These are phyloP conservation scores for Druceiella hillmani DNA, from an alignment of 2,888 invertebrate genomes.

Conservation along the genomic window DNA sequence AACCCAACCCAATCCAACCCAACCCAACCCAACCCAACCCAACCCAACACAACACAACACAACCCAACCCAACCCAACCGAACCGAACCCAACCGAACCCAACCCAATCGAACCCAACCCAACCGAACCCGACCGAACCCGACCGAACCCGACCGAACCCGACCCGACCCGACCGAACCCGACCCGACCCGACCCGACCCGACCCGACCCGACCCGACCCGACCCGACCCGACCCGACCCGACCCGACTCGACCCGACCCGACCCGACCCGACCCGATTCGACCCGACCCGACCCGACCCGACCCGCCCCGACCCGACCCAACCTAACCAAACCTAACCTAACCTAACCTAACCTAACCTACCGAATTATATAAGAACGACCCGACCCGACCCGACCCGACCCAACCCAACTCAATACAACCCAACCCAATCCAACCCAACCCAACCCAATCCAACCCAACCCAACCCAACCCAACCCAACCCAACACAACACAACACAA, in stretches of 20 bases:
- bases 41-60: constrained; percentile 7
- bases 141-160: constrained; percentile 19
- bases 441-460: constrained; percentile 7
- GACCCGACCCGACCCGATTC: no score
- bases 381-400: constrained; percentile 13
- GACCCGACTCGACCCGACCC: no score
- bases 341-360: no score
- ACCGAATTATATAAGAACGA: constrained; percentile 2
- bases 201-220: constrained; percentile 19
- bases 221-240: constrained; percentile 16
- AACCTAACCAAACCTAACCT: constrained; percentile 17
- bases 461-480: constrained; percentile 8
- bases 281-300: no score
- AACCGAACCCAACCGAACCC: constrained; percentile 6
- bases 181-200: constrained; percentile 18
- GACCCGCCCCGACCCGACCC: no score
- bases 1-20: constrained; percentile 7
- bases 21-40: constrained; percentile 8
- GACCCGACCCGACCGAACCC: constrained; percentile 16
- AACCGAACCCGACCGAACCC: constrained; percentile 13
- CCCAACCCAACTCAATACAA: constrained; percentile 11
- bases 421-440: constrained; percentile 6
- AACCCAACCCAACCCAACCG: constrained; percentile 13
- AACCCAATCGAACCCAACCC: no score
- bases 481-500: constrained; percentile 7